These are phyloP conservation scores for Pseudorhombus dupliciocellatus DNA, from an alignment of 2,113 vertebrate species.

Conservation along the genomic window DNA sequence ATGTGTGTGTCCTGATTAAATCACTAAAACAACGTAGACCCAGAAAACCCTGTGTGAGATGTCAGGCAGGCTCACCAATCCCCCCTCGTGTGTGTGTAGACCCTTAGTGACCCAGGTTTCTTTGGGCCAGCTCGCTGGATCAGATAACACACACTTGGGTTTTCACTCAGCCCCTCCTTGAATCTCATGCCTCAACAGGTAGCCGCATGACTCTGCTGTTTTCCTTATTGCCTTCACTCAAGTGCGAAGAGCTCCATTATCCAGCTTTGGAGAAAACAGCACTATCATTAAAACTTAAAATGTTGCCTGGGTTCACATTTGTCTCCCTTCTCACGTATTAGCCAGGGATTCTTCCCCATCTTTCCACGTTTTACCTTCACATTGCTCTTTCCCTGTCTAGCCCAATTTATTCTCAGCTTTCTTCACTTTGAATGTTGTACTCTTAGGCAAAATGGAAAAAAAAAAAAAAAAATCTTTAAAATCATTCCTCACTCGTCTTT, in stretches of 20 bases:
- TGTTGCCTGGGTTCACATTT: not conserved
- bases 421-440: slow-evolving; percentile 20
- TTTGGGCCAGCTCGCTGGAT: slow-evolving; percentile 28
- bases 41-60: not conserved
- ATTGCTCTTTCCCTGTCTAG: not conserved
- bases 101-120: slow-evolving; percentile 11
- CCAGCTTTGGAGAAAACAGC: slow-evolving; percentile 7
- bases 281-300: slow-evolving; percentile 5
- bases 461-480: slow-evolving; percentile 28
- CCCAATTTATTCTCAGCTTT: slow-evolving; percentile 10
- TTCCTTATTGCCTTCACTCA: slow-evolving; percentile 10
- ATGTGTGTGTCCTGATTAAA: slow-evolving; percentile 1
- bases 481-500: not conserved
- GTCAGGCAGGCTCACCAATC: not conserved
- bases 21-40: not conserved
- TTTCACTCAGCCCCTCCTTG: slow-evolving; percentile 26
- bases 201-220: slow-evolving; percentile 48
- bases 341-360: not conserved
- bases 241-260: not conserved
- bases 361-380: not conserved
- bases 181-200: slow-evolving; percentile 49
- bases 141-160: slow-evolving; percentile 41
- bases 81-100: slow-evolving; percentile 6
- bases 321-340: not conserved
- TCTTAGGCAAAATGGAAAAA: slow-evolving; percentile 3